Percentiles rank a stretch among this genome's conserved stretches.
phyloP scores from a whole-genome alignment of 2,888 invertebrate genomes.

The Erebia aethiops region DNA sequence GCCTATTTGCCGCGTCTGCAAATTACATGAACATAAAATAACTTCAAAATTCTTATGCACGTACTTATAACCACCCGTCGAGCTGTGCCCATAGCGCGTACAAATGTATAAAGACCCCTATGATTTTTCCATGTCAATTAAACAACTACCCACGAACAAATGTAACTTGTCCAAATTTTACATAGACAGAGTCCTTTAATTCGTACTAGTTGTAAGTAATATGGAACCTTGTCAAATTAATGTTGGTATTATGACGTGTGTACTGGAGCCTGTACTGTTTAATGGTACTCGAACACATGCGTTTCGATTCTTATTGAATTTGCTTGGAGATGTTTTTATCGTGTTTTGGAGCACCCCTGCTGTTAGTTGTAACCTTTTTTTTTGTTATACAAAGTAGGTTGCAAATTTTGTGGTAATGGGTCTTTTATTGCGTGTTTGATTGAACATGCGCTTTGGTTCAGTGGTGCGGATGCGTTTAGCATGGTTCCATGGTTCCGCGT shows the following conservation, averaged over 20 bases:
- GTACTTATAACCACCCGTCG: slow-evolving; percentile 37
- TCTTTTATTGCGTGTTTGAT: slow-evolving; percentile 25
- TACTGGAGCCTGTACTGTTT: slow-evolving; percentile 56
- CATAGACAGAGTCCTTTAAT: neutral
- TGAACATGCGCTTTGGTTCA: neutral
- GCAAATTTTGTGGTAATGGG: slow-evolving; percentile 22
- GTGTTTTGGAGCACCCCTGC: slow-evolving; percentile 39
- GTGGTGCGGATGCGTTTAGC: slow-evolving; percentile 1
- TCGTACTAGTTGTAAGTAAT: neutral
- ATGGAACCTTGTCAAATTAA: slow-evolving; percentile 20
- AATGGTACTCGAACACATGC: slow-evolving; percentile 75
- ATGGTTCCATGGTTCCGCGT: neutral
- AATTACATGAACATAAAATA: neutral
- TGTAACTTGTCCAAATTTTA: slow-evolving; percentile 41
- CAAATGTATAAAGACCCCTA: slow-evolving; percentile 55
- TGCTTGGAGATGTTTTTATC: slow-evolving; percentile 65
- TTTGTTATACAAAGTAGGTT: slow-evolving; percentile 36
- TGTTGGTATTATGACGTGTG: slow-evolving; percentile 69
- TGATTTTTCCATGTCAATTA: slow-evolving; percentile 71
- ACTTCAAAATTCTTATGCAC: slow-evolving; percentile 15
- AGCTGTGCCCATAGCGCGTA: slow-evolving; percentile 35
- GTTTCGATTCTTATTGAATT: slow-evolving; percentile 74
- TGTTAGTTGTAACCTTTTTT: slow-evolving; percentile 38
- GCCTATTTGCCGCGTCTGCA: slow-evolving; percentile 12
- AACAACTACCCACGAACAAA: slow-evolving; percentile 57